Evolutionary conservation across 2,113 vertebrate species (phyloP).

Genomic region (Sinocyclocheilus anshuiensis): DNA sequence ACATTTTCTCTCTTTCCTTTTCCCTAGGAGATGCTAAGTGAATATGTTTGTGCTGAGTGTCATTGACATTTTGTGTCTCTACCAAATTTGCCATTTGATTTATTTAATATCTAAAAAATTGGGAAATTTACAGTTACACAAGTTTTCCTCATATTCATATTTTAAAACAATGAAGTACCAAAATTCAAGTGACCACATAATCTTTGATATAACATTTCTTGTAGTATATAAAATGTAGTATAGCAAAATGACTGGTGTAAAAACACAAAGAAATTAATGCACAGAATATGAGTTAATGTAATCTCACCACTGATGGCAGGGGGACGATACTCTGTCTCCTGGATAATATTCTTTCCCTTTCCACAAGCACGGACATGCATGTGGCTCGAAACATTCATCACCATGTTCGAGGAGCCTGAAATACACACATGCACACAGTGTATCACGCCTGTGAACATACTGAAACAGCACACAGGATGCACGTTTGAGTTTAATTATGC

Average conservation of each 20-base stretch:
- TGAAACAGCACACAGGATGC: background rate
- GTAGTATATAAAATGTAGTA: background rate
- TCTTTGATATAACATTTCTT: background rate
- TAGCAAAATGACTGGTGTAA: background rate
- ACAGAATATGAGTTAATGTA: background rate
- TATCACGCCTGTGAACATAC: background rate
- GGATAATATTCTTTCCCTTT: constrained; percentile 96
- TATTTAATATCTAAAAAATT: background rate
- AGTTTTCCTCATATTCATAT: background rate
- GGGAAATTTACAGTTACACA: background rate
- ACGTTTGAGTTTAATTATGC: background rate
- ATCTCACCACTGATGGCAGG: constrained; percentile 91
- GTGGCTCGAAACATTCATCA: constrained; percentile 84
- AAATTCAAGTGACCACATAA: background rate
- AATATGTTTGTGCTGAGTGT: background rate
- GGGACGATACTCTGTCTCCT: constrained; percentile 86
- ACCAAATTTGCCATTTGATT: background rate
- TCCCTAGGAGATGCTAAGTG: background rate
- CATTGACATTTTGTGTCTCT: background rate
- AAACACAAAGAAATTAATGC: background rate
- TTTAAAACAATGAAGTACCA: background rate
- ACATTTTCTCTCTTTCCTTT: background rate
- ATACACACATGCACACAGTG: constrained; percentile 46
- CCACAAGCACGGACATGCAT: constrained; percentile 91
- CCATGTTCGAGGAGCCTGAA: constrained; percentile 88